Conservation (phyloP, 2,888 invertebrate species). For the Leucophenga montana region DNA sequence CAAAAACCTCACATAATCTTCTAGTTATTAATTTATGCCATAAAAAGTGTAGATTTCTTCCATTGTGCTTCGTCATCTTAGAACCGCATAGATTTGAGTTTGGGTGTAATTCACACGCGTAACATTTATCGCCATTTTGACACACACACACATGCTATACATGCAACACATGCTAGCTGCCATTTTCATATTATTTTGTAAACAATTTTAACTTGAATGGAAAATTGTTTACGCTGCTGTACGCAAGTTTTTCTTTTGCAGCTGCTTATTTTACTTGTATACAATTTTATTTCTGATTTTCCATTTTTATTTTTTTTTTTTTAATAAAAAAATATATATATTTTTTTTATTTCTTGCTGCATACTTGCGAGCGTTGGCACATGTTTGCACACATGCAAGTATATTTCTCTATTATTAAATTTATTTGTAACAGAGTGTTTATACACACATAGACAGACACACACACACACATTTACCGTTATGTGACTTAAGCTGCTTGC, state of each 20-base stretch:
- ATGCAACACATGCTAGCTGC: conserved; percentile 55
- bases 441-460: conserved; percentile 9
- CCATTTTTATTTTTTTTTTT: background rate
- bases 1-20: no score
- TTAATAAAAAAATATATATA: no score
- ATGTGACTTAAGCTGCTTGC: conserved; percentile 7
- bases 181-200: conserved; percentile 66
- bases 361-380: background rate
- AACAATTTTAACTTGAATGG: conserved; percentile 65
- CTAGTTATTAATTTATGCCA: no score
- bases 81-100: conserved; percentile 12
- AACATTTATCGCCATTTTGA: conserved; percentile 66
- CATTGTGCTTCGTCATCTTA: background rate
- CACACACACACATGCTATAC: conserved; percentile 46
- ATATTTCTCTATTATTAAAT: conserved; percentile 48
- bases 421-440: conserved; percentile 40
- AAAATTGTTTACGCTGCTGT: conserved; percentile 57
- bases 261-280: conserved; percentile 53
- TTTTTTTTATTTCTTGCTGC: background rate
- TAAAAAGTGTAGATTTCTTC: conserved; percentile 4
- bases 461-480: background rate
- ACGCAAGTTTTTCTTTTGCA: conserved; percentile 4
- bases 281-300: conserved; percentile 56
- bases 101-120: conserved; percentile 49
- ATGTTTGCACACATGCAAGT: conserved; percentile 28